Conservation (phyloP, 35 echinoderm and acorn worm genomes). For the Amphiura filiformis region DNA sequence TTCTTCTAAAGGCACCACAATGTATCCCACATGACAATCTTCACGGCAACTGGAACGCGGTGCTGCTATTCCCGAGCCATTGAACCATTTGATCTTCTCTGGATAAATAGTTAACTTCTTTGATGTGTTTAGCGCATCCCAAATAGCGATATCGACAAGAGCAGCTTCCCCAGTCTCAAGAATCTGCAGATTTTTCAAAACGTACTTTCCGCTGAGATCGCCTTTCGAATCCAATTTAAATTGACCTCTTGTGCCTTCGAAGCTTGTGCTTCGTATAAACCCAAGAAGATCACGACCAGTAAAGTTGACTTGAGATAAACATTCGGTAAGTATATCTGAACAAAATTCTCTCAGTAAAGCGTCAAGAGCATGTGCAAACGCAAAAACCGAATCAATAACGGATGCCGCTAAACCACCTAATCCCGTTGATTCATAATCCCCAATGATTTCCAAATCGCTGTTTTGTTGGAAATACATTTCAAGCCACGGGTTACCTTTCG, state of each 20-base stretch:
- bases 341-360: not conserved
- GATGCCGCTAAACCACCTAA: too few species aligned
- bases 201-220: slow-evolving; percentile 14
- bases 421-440: not conserved
- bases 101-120: not conserved
- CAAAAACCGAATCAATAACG: slow-evolving; percentile 19
- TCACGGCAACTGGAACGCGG: not conserved
- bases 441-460: not conserved
- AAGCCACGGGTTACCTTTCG: too few species aligned
- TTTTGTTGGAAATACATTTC: too few species aligned
- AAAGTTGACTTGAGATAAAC: too few species aligned
- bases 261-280: not conserved
- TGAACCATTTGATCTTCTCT: too few species aligned
- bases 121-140: slow-evolving; percentile 1
- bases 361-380: slow-evolving; percentile 26
- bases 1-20: not conserved
- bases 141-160: not conserved
- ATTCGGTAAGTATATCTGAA: too few species aligned
- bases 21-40: not conserved
- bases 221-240: slow-evolving; percentile 11
- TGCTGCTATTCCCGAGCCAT: too few species aligned
- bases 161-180: not conserved
- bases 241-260: not conserved
- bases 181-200: slow-evolving; percentile 4
- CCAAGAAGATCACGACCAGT: too few species aligned